Conservation (phyloP, 2,888 invertebrate genomes). For the Trachelus troglodyta region DNA sequence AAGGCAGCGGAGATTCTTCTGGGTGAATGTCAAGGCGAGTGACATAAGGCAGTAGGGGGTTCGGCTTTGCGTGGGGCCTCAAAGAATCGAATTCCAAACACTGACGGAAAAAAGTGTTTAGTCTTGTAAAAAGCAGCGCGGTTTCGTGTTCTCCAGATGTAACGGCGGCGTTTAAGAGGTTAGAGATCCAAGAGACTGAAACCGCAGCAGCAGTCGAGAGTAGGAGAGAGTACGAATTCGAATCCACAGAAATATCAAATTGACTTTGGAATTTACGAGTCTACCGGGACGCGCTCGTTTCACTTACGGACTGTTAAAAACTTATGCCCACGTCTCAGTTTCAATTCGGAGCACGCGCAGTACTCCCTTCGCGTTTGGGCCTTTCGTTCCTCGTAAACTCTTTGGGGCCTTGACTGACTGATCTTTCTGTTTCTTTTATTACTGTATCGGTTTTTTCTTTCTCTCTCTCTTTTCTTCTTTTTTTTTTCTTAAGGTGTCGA, state of each 20-base stretch:
- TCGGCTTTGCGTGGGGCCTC: constrained; percentile 19
- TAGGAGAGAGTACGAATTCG: constrained; percentile 26
- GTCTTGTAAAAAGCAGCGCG: constrained; percentile 21
- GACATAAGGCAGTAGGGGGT: background rate
- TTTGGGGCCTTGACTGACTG: no score
- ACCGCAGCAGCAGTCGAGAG: no score
- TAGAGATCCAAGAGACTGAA: background rate
- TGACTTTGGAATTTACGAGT: constrained; percentile 40
- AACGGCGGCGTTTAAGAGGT: constrained; percentile 1
- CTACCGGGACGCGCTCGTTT: no score
- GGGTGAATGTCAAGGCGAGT: no score
- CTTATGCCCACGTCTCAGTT: no score
- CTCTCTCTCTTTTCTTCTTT: no score
- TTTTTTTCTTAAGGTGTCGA: no score
- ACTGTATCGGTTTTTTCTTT: no score
- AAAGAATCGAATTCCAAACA: constrained; percentile 33
- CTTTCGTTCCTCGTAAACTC: no score
- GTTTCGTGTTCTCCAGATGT: background rate
- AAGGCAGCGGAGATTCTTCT: no score
- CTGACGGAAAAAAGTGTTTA: constrained; percentile 41
- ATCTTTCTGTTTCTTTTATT: no score
- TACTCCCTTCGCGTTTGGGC: background rate
- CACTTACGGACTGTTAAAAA: no score
- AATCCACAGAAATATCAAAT: constrained; percentile 44
- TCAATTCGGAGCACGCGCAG: background rate